Evolutionary conservation across 1,140 invertebrate species (phyloP), one percentile per base, ranked within the genome.

Genomic region (Pseudomyrmex concolor): DNA sequence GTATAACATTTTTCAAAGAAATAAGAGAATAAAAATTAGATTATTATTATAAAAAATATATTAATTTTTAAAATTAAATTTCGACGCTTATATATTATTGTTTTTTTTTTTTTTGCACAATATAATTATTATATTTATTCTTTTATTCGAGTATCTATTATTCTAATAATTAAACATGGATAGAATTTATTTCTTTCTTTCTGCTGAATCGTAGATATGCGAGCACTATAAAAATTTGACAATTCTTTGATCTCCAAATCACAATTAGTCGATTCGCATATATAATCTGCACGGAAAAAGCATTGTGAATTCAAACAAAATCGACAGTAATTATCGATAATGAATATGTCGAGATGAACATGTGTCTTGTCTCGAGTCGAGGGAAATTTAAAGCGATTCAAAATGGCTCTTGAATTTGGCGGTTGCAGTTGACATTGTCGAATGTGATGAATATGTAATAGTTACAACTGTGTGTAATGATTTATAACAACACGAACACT

Each of bases 311-410:
- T 73, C 13, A 60, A 73, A 73, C 13, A 17, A 1, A 8, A 72
- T 73, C 71, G 70, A 68, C n/a, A 51, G 3, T 51, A 13, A 13
- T 34, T 34, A 9, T 55, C 15, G 25, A 71, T 68, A 17, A 17
- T 5, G 12, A 19, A 22, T 22, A 67, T 10, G 9, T 70, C 48
- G 48, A 70, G 67, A 51, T 55, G 8, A 66, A 45, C 34, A 17
- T n/a, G 12, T 9, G 62, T n/a, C 5, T 34, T 4, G 45, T 13
- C n/a, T 25, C 10, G 43, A 59, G 43, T 25, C 10, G 43, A 59
- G 43, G 34, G 34, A 73, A 45, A 73, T 48, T 74, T 19, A 15
- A 74, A 7, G 34, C 15, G 17, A 68, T 68, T 68, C 51, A 71
- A 57, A 43, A 72, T 72, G 70, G 70, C 25, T 1, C 51, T 25